Base-by-base conservation (phyloP, 2,797 vertebrate genomes). In the Bradypus variegatus region DNA sequence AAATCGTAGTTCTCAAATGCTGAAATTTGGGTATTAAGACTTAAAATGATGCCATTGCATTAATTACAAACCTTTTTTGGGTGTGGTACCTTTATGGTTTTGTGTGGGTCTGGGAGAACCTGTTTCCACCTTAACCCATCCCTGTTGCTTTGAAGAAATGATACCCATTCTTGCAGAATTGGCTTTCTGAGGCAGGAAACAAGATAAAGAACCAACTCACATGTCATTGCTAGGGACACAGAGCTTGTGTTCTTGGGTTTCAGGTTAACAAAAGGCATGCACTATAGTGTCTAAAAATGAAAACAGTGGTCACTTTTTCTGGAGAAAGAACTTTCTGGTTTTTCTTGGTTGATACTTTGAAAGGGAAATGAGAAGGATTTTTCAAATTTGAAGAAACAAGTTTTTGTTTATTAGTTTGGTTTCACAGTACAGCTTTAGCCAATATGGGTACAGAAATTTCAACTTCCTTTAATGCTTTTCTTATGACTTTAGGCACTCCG, bases 191-290 rank as follows among this genome's bases (percentile, higher is more conserved):
- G 25, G 33, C 78, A 88, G 82, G 31, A 95, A 89, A 93, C 69
- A 91, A 90, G 93, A 76, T 19, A 65, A 94, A 90, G 67, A 70
- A 77, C 72, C 91, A 93, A 92, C 92, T 94, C 90, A 65, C 41
- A 78, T 94, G 70, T 80, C 82, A 41, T 78, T 93, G 82, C 55
- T 87, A 53, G n/a, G 72, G 69, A 91, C 62, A 67, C 50, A 78
- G 72, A 93, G 45, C 80, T 89, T 93, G 41, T 82, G 64, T 83
- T 90, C 94, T 93, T 90, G 73, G 64, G 58, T 91, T 95, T 95
- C 85, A 88, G 14, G 73, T 89, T 90, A 88, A 72, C 60, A n/a
- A 53, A 84, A 86, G 69, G 67, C 53, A 73, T 58, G 41, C 1
- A 38, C 27, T 65, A 0, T 41, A 53, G 62, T 88, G 3, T 60